These are phyloP conservation scores for Lumbricus terrestris DNA, from an alignment of 2,888 invertebrate genomes.

Conservation along the genomic window DNA sequence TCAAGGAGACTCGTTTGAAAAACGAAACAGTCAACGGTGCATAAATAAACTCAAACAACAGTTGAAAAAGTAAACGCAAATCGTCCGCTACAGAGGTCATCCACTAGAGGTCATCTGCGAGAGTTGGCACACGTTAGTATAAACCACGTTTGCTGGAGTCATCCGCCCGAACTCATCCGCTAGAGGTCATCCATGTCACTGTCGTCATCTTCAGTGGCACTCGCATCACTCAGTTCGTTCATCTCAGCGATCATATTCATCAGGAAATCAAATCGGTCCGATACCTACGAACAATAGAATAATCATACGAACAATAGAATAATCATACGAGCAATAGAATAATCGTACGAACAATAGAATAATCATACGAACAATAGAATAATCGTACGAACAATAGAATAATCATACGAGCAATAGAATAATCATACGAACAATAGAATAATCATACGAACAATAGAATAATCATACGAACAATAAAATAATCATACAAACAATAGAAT, in stretches of 20 bases:
- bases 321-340: no score
- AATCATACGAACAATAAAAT: not conserved
- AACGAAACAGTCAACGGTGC: not conserved
- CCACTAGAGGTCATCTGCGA: conserved; percentile 7
- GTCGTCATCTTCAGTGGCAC: conserved; percentile 6
- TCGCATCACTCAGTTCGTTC: not conserved
- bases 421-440: not conserved
- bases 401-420: no score
- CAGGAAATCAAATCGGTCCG: conserved; percentile 6
- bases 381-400: not conserved
- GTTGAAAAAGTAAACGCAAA: not conserved
- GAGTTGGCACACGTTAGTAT: no score
- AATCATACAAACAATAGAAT: no score
- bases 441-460: no score
- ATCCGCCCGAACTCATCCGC: not conserved
- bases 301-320: no score
- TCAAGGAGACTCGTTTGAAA: not conserved
- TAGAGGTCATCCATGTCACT: not conserved
- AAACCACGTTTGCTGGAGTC: no score
- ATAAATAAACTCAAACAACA: not conserved
- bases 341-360: not conserved
- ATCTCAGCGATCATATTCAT: conserved; percentile 13
- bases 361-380: no score
- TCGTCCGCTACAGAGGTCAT: not conserved
- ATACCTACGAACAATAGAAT: conserved; percentile 4